These are phyloP conservation scores for Pomatorhinus ruficollis DNA, from an alignment of 2,113 vertebrate genomes.

Conservation along the genomic window DNA sequence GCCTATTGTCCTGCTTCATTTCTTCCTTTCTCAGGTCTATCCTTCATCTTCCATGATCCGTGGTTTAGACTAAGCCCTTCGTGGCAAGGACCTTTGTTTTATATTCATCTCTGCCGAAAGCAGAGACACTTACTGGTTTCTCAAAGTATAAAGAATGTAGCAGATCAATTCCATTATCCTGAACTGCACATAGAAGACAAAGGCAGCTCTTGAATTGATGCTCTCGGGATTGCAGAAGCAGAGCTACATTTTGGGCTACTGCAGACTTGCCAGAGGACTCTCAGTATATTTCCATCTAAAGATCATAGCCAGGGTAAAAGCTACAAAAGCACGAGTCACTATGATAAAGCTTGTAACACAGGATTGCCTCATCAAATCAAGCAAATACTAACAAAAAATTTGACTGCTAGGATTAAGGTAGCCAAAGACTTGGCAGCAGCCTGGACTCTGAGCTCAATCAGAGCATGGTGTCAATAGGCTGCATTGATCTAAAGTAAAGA, in stretches of 20 bases:
- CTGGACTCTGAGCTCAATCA: background rate
- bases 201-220: background rate
- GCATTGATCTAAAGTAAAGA: background rate
- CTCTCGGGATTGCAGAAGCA: background rate
- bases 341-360: background rate
- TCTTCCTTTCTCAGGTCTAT: background rate
- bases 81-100: background rate
- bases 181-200: constrained; percentile 13
- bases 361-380: background rate
- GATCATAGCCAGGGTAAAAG: background rate
- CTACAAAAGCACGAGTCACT: background rate
- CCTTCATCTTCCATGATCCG: background rate
- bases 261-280: background rate
- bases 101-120: background rate
- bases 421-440: background rate
- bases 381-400: background rate
- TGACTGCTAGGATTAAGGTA: background rate
- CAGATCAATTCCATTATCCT: constrained; percentile 24
- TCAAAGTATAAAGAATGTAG: constrained; percentile 19
- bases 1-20: background rate
- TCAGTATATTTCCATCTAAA: background rate
- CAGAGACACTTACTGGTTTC: constrained; percentile 1
- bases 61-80: constrained; percentile 16
- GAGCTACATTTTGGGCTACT: background rate
- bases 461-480: background rate